A percentile compares a stretch with the other conserved stretches of the same genome.
phyloP scores from a whole-genome alignment of 2,797 vertebrate species.

The Xiphorhynchus erythropygius region DNA sequence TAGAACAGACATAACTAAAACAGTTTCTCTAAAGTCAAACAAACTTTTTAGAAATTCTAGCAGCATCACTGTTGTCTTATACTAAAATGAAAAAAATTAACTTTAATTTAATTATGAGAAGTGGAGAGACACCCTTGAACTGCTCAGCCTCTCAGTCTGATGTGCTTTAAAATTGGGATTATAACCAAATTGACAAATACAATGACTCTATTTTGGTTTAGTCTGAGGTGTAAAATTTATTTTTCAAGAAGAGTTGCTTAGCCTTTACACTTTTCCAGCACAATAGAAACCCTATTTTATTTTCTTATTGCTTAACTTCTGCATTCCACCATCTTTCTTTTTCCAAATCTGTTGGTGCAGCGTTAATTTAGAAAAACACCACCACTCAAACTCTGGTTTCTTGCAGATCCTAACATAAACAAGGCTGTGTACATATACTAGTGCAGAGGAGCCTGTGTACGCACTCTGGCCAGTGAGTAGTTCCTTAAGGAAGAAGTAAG shows the following conservation, averaged over 20 bases:
- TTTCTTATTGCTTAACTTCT: constrained; percentile 39
- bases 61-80: constrained; percentile 25
- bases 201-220: constrained; percentile 4
- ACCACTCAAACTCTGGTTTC: not conserved
- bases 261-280: not conserved
- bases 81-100: constrained; percentile 34
- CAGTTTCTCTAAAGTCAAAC: constrained; percentile 30
- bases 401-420: constrained; percentile 35
- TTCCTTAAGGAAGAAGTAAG: not conserved
- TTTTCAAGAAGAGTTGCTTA: constrained; percentile 12
- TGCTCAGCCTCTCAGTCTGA: not conserved
- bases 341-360: not conserved
- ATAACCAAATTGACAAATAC: constrained; percentile 21
- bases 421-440: not conserved
- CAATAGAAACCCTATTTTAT: not conserved
- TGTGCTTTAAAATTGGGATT: not conserved
- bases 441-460: not conserved
- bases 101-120: constrained; percentile 13
- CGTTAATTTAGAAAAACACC: constrained; percentile 32
- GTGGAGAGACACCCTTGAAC: not conserved
- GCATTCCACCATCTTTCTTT: not conserved
- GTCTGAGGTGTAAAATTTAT: constrained; percentile 49
- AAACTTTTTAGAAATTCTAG: constrained; percentile 21
- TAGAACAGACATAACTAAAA: constrained; percentile 9
- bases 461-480: not conserved